Evolutionary conservation across 2,113 vertebrate species (phyloP).

Genomic region (Percopsis transmontana): DNA sequence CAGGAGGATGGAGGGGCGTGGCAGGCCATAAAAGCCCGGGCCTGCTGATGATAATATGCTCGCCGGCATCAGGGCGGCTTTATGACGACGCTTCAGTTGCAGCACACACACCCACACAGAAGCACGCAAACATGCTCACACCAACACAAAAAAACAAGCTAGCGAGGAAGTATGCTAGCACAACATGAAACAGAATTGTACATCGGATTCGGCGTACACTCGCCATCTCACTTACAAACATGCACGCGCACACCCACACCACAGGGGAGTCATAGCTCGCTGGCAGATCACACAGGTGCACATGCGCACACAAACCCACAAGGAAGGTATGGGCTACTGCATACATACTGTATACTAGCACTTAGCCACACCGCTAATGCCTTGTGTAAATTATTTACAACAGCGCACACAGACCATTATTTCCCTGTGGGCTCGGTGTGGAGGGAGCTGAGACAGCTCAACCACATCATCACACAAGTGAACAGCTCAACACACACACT

Average conservation of each 20-base stretch:
- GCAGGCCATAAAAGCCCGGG: constrained; percentile 64
- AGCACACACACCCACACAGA: constrained; percentile 6
- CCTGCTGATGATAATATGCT: constrained; percentile 68
- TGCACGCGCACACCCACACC: neutral
- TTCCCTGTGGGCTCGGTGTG: no score
- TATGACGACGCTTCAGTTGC: constrained; percentile 38
- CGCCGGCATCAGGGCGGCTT: constrained; percentile 53
- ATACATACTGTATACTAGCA: neutral
- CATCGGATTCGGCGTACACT: no score
- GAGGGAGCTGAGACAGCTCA: no score
- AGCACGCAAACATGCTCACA: constrained; percentile 8
- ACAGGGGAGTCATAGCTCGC: no score
- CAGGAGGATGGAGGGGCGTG: constrained; percentile 43
- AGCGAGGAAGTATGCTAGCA: neutral
- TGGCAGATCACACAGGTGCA: no score
- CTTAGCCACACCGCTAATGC: constrained; percentile 18
- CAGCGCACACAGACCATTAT: no score
- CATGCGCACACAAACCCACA: constrained; percentile 7
- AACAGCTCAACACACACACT: no score
- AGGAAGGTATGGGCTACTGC: neutral
- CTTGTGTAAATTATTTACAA: constrained; percentile 46
- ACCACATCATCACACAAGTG: no score
- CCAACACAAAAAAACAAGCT: neutral
- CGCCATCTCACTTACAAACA: neutral
- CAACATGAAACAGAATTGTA: no score